Conservation (phyloP, 2,113 vertebrate species). For the Lepus europaeus region DNA sequence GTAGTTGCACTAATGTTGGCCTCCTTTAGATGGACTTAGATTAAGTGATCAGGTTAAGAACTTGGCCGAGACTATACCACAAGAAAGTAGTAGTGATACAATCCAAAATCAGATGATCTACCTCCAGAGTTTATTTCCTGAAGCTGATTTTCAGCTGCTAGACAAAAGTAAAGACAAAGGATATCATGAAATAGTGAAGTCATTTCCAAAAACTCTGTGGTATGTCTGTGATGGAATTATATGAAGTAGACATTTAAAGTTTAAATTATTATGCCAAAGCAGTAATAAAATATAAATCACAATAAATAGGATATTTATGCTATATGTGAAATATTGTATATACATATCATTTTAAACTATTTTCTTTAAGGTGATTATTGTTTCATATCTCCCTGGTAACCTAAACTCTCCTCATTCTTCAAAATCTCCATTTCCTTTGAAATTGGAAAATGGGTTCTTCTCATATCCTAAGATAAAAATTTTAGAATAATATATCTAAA, state of each 20-base stretch:
- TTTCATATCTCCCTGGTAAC: background rate
- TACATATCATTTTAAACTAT: background rate
- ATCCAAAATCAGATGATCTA: background rate
- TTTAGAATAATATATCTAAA: conserved; percentile 1
- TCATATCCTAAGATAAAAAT: background rate
- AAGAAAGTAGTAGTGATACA: background rate
- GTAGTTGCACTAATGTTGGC: background rate
- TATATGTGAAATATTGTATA: background rate
- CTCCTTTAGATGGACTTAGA: background rate
- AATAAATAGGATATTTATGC: background rate
- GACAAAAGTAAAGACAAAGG: background rate
- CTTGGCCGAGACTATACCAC: background rate
- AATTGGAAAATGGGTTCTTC: conserved; percentile 5
- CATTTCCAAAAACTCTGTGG: background rate
- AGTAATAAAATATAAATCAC: background rate
- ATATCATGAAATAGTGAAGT: background rate
- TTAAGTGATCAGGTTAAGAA: background rate
- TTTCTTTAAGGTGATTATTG: background rate
- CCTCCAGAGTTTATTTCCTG: background rate
- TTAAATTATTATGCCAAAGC: background rate
- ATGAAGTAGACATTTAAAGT: background rate
- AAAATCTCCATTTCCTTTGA: background rate
- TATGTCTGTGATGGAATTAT: background rate
- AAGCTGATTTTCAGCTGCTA: background rate
- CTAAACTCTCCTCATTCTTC: background rate